A percentile compares a stretch with the other conserved stretches of the same genome.
Evolutionary conservation across 2,113 vertebrate genomes (phyloP).

Genomic region (Myrmecophaga tridactyla): DNA sequence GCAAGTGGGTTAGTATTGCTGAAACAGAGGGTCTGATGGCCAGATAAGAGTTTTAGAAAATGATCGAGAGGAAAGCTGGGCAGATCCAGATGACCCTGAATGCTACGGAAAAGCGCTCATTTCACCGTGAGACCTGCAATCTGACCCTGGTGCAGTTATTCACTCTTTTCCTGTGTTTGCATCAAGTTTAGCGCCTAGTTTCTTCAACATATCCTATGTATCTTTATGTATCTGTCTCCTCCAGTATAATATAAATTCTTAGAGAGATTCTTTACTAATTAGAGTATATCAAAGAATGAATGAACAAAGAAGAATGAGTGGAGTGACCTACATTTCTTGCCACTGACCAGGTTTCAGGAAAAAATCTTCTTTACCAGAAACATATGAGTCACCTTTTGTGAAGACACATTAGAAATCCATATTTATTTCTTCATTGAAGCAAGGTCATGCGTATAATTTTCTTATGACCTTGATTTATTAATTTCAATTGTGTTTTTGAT

Average conservation of each 20-base stretch:
- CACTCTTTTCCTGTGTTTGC: not conserved
- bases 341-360: not conserved
- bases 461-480: constrained; percentile 64
- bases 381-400: not conserved
- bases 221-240: not conserved
- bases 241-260: not conserved
- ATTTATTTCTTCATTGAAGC: constrained; percentile 45
- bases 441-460: constrained; percentile 41
- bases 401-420: constrained; percentile 41
- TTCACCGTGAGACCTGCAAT: not conserved
- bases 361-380: not conserved
- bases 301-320: constrained; percentile 5
- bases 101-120: not conserved
- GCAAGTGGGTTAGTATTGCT: not conserved
- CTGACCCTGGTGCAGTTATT: not conserved
- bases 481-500: constrained; percentile 64
- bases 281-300: constrained; percentile 33
- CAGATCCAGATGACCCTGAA: not conserved
- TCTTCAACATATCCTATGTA: not conserved
- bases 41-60: not conserved
- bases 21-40: not conserved
- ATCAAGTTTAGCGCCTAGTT: not conserved
- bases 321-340: not conserved
- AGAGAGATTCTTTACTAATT: not conserved
- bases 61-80: not conserved